Evolutionary conservation across 2,888 invertebrate species (phyloP).

Genomic region (Cataglyphis albicans): DNA sequence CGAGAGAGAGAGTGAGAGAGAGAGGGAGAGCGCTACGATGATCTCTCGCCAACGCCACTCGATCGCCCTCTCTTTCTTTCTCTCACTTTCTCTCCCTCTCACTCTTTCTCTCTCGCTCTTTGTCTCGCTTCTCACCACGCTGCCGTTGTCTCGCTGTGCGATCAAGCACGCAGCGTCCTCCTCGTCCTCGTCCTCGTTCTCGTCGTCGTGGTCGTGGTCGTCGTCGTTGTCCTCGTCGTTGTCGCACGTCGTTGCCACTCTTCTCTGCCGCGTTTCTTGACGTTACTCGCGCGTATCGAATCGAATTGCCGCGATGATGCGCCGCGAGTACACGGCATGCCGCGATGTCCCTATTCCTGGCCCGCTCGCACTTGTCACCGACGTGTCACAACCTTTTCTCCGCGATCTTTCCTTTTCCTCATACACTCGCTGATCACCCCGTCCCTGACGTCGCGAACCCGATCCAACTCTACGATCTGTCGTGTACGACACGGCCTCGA

Average conservation of each 20-base stretch:
- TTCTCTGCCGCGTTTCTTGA: slow-evolving; percentile 17
- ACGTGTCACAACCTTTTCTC: background rate
- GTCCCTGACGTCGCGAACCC: slow-evolving; percentile 29
- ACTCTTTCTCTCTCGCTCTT: slow-evolving; percentile 27
- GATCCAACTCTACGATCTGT: slow-evolving; percentile 41
- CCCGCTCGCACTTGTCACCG: slow-evolving; percentile 14
- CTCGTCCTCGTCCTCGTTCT: no score
- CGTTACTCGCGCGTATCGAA: slow-evolving; percentile 55
- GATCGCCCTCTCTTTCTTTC: slow-evolving; percentile 17
- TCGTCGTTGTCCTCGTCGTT: no score
- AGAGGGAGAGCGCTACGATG: background rate
- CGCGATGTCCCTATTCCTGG: background rate
- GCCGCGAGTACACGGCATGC: slow-evolving; percentile 58
- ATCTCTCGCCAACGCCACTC: slow-evolving; percentile 4
- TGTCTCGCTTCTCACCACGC: slow-evolving; percentile 14
- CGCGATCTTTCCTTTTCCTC: slow-evolving; percentile 21
- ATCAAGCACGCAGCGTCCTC: slow-evolving; percentile 16
- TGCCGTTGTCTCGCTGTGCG: background rate
- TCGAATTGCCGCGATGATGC: slow-evolving; percentile 59
- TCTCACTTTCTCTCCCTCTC: slow-evolving; percentile 19
- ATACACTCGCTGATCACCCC: background rate
- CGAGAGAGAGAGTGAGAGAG: background rate
- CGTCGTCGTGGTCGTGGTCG: no score
- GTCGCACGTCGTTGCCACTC: background rate
- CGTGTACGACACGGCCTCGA: slow-evolving; percentile 47